phyloP scores from a whole-genome alignment of 1,140 invertebrate species.

The Microplitis mediator region DNA sequence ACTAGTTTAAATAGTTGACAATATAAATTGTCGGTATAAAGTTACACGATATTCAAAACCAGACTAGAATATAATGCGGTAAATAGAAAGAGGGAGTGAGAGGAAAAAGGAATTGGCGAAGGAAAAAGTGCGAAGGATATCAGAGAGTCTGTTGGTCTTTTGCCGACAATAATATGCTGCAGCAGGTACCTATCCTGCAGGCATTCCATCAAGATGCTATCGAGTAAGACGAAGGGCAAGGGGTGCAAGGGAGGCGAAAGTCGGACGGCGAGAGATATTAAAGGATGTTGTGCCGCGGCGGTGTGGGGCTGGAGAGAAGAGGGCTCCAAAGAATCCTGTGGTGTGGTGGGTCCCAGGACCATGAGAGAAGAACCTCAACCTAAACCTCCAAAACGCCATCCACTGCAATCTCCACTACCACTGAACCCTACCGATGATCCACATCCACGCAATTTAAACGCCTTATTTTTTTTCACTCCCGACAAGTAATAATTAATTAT shows the following conservation, averaged over 20 bases:
- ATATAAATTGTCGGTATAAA: not conserved
- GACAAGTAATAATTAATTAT: too few relatives aligned
- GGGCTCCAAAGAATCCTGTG: slow-evolving; percentile 45
- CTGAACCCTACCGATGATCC: not conserved
- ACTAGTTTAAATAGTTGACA: too few relatives aligned
- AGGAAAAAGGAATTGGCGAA: slow-evolving; percentile 6
- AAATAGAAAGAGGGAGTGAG: slow-evolving; percentile 1
- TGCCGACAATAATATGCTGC: slow-evolving; percentile 46
- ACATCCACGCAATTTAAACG: not conserved
- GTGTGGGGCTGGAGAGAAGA: slow-evolving; percentile 16
- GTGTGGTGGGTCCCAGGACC: slow-evolving; percentile 47
- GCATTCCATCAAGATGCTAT: slow-evolving; percentile 61
- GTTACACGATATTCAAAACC: not conserved
- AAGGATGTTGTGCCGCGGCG: slow-evolving; percentile 52
- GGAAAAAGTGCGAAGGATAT: slow-evolving; percentile 23
- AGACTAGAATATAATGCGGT: not conserved
- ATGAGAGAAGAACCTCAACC: slow-evolving; percentile 10
- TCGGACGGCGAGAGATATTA: slow-evolving; percentile 53
- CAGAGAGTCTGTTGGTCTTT: slow-evolving; percentile 38
- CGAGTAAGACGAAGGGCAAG: slow-evolving; percentile 40
- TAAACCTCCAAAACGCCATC: slow-evolving; percentile 25
- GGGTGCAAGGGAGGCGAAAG: slow-evolving; percentile 29
- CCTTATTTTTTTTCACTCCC: not conserved
- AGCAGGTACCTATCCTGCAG: slow-evolving; percentile 53
- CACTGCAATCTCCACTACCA: not conserved